Evolutionary conservation across 2,888 invertebrate species (phyloP).

Genomic region (Pteria penguin): DNA sequence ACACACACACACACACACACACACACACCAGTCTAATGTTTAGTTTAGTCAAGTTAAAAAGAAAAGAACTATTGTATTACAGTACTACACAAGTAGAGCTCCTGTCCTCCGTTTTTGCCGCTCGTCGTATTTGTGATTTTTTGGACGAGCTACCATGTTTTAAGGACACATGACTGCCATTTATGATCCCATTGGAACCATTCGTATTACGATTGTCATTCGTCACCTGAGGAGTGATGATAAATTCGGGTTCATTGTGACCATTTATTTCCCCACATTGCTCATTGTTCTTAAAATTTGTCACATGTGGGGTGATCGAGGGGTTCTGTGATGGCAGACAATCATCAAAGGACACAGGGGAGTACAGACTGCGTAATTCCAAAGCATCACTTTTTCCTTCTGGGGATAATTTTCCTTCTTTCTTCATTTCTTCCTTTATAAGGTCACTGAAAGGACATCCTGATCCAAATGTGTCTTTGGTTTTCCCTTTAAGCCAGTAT

Average conservation of each 20-base stretch:
- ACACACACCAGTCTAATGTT: no score
- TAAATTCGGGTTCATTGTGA: background rate
- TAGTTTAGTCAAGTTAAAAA: no score
- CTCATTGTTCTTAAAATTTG: no score
- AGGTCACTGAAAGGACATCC: conserved; percentile 60
- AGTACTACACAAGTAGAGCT: background rate
- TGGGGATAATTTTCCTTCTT: background rate
- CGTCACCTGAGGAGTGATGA: background rate
- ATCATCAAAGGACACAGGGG: conserved; percentile 70
- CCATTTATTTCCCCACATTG: no score
- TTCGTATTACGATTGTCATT: background rate
- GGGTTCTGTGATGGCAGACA: conserved; percentile 15
- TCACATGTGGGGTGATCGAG: background rate
- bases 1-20: no score
- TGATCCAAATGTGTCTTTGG: background rate
- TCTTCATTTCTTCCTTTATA: conserved; percentile 56
- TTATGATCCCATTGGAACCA: background rate
- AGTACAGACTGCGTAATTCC: conserved; percentile 59
- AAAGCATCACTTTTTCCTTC: background rate
- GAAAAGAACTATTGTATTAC: no score
- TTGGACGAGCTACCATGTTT: background rate
- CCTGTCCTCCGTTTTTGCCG: background rate
- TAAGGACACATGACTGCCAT: background rate
- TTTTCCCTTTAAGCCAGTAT: conserved; percentile 63
- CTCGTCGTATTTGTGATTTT: background rate